These are phyloP conservation scores for Eristalinus sepulchralis DNA, from an alignment of 2,888 invertebrate species.

Conservation along the genomic window DNA sequence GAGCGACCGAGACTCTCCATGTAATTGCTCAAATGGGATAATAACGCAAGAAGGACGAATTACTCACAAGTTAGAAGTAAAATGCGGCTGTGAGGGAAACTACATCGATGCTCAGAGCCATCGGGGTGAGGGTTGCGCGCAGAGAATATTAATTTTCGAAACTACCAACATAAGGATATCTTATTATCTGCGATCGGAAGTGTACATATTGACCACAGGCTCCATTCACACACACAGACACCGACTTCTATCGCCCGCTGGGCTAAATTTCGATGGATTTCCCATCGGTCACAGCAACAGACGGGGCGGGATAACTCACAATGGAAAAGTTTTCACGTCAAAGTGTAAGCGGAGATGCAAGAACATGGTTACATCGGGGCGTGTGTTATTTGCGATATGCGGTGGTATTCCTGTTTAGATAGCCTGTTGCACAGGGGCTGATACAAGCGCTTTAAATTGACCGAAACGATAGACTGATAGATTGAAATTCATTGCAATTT, in stretches of 20 bases:
- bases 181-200: slow-evolving; percentile 64
- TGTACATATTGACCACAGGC: slow-evolving; percentile 60
- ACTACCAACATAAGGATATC: slow-evolving; percentile 51
- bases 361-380: background rate
- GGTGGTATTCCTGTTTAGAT: background rate
- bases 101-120: background rate
- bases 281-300: background rate
- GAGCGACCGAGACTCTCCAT: slow-evolving; percentile 23
- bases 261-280: background rate
- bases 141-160: slow-evolving; percentile 67
- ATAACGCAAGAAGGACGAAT: slow-evolving; percentile 63
- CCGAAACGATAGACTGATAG: background rate
- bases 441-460: background rate
- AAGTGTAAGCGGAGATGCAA: background rate
- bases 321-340: background rate
- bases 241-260: background rate
- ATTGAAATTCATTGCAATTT: no score
- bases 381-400: background rate
- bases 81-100: background rate
- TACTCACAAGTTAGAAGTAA: slow-evolving; percentile 62
- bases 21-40: slow-evolving; percentile 67
- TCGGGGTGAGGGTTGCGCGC: slow-evolving; percentile 43
- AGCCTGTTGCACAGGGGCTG: background rate
- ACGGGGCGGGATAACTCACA: background rate
- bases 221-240: slow-evolving; percentile 21